Evolutionary conservation across 2,113 vertebrate genomes (phyloP), one percentile per base, ranked within the genome.

Genomic region (Elaphurus davidianus): DNA sequence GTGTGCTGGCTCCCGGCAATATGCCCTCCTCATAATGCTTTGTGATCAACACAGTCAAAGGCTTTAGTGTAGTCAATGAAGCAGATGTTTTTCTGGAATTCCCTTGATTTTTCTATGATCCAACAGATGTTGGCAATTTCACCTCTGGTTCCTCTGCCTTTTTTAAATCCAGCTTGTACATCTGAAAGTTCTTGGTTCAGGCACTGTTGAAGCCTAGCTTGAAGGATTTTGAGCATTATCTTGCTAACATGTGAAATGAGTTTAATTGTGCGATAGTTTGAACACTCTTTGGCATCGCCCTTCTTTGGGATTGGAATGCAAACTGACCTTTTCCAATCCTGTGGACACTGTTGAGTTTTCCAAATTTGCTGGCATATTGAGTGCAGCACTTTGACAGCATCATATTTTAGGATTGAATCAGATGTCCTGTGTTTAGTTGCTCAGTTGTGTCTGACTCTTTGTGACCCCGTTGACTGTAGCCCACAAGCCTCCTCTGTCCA

Each of bases 251-350:
- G 64, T 71, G n/a, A 36, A 36, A 9, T 36, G 64, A 21, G 9
- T 71, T 71, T 21, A 71, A 21, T 10, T 71, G 64, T 71, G 64
- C 0, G 0, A 0, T 21, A 36, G 64, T 21, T 36, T 36, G n/a
- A 36, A 71, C 17, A 71, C 21, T 71, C n/a, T 71, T 36, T 36
- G 64, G 64, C 17, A 71, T 71, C 21, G 4, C 17, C 19, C 8
- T 23, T 36, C 64, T 71, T 36, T 23, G 64, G 64, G 9, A 71
- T 12, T 21, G 9, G 4, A 71, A 12, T 71, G n/a, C n/a, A 71
- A 36, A 71, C n/a, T 12, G n/a, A 71, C 19, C 10, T 36, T 71
- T 71, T 23, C 19, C 64, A 71, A 71, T 71, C 17, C 17, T 21
- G n/a, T 36, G 64, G n/a, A 3, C 64, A 71, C 64, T 36, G 64